Conservation (phyloP, 2,888 invertebrate species). For the Diarsia dahlii region DNA sequence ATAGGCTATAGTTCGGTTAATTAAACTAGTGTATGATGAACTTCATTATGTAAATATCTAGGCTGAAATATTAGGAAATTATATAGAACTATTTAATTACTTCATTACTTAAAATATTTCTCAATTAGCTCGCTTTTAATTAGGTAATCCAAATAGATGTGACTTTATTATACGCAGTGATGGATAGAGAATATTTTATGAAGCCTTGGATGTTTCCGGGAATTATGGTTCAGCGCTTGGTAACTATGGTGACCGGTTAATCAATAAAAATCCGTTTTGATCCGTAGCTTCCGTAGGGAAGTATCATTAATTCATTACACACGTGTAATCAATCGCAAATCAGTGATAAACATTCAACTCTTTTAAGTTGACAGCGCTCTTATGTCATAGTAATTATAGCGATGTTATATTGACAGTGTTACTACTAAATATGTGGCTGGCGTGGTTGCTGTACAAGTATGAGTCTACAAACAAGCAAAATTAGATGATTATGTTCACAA, state of each 20-base stretch:
- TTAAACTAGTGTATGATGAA: conserved; percentile 61
- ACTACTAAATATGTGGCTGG: background rate
- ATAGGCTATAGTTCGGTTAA: conserved; percentile 62
- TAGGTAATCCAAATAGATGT: background rate
- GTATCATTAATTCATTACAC: background rate
- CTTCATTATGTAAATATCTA: conserved; percentile 44
- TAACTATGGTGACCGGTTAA: conserved; percentile 44
- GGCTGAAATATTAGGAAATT: conserved; percentile 30
- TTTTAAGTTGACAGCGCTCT: background rate
- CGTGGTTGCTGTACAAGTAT: background rate
- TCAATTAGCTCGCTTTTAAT: background rate
- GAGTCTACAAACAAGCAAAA: background rate
- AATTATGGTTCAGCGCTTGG: conserved; percentile 8
- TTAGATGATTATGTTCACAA: background rate
- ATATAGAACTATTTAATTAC: conserved; percentile 23
- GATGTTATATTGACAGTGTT: background rate
- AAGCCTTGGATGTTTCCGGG: conserved; percentile 14
- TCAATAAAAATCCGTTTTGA: conserved; percentile 42
- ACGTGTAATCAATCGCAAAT: background rate
- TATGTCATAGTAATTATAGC: background rate
- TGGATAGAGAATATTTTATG: conserved; percentile 20
- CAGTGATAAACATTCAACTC: background rate
- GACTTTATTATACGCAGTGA: conserved; percentile 2
- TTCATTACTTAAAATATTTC: conserved; percentile 11
- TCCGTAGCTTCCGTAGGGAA: conserved; percentile 1